Conservation (phyloP, 2,113 vertebrate species). For the Gnathonemus longibarbis region DNA sequence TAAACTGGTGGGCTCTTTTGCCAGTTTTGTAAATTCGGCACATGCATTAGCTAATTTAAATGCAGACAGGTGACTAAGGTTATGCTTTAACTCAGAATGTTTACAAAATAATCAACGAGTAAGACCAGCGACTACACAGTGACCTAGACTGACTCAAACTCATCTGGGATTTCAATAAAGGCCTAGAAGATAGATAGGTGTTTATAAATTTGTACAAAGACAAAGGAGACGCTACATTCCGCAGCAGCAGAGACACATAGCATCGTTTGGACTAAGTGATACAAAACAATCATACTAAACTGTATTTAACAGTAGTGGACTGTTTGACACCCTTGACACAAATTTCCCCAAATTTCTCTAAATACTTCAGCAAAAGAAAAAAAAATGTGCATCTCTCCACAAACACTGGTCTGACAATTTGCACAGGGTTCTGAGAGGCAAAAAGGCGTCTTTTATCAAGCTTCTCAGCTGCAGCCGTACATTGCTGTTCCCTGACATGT, state of each 20-base stretch:
- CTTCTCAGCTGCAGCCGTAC: conserved; percentile 21
- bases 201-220: neutral
- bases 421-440: neutral
- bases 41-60: neutral
- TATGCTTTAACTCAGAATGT: neutral
- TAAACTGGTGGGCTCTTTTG: neutral
- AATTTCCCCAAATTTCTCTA: neutral
- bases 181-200: neutral
- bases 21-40: neutral
- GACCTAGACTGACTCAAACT: neutral
- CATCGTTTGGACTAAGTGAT: neutral
- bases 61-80: neutral
- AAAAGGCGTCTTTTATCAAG: conserved; percentile 30
- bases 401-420: neutral
- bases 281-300: neutral
- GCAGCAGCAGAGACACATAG: neutral
- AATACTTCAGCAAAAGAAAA: neutral
- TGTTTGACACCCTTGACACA: neutral
- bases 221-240: neutral
- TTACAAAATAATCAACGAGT: neutral
- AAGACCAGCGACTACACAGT: neutral
- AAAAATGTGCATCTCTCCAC: neutral
- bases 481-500: conserved; percentile 47
- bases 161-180: neutral
- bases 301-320: neutral